Conservation (phyloP, 2,888 invertebrate species). For the Papilio elwesi region DNA sequence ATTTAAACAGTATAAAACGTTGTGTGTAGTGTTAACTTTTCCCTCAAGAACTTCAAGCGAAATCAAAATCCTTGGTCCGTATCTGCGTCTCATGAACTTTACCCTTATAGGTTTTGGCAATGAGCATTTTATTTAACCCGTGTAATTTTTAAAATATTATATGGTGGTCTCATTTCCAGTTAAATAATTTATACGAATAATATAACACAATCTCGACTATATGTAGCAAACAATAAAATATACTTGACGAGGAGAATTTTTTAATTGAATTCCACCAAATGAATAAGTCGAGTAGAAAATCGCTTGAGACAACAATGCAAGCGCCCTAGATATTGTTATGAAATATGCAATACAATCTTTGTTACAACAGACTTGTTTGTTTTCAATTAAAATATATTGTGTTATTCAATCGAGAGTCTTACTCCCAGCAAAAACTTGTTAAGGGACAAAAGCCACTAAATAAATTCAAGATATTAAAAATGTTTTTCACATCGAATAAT, state of each 20-base stretch:
- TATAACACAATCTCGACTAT: not conserved
- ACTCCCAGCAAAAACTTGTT: conserved; percentile 7
- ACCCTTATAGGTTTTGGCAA: too few species aligned
- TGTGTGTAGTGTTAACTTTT: too few species aligned
- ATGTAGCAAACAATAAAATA: conserved; percentile 4
- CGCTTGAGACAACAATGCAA: conserved; percentile 16
- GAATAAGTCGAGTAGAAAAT: conserved; percentile 11
- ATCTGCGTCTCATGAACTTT: too few species aligned
- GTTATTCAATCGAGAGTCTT: conserved; percentile 7
- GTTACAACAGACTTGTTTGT: conserved; percentile 15
- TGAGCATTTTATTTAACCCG: too few species aligned
- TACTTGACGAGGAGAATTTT: conserved; percentile 4
- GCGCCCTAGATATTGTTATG: conserved; percentile 10
- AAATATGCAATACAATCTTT: not conserved
- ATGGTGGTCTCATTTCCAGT: not conserved
- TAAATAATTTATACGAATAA: not conserved
- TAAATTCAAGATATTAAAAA: not conserved
- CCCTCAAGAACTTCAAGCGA: too few species aligned
- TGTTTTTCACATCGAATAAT: too few species aligned
- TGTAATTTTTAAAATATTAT: too few species aligned
- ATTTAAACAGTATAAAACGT: too few species aligned
- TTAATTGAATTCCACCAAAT: not conserved
- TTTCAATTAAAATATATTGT: conserved; percentile 7
- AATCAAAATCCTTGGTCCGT: too few species aligned
- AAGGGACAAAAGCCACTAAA: not conserved